These are phyloP conservation scores for Piscicola geometra DNA, from an alignment of 2,888 invertebrate species.

Conservation along the genomic window DNA sequence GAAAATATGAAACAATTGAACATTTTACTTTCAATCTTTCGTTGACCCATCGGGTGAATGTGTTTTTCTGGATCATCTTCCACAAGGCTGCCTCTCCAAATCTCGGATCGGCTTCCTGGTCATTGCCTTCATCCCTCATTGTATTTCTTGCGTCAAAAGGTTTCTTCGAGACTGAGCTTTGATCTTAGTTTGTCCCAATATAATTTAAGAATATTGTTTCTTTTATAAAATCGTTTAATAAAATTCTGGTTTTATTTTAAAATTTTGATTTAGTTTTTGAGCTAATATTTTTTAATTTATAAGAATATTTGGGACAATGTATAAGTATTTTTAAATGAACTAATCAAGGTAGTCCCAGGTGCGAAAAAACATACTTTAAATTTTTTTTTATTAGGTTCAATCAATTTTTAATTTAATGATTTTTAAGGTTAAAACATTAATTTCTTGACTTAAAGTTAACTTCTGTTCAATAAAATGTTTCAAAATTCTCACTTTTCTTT, in stretches of 20 bases:
- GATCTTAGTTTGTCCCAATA: not conserved
- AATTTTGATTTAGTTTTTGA: not conserved
- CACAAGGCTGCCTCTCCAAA: slow-evolving; percentile 84
- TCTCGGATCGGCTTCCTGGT: slow-evolving; percentile 60
- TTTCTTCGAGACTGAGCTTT: too few species aligned
- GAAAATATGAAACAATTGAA: too few species aligned
- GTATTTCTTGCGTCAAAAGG: not conserved
- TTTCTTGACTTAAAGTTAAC: too few species aligned
- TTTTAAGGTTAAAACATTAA: too few species aligned
- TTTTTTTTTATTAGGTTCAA: too few species aligned
- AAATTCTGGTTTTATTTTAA: not conserved
- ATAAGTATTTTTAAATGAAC: too few species aligned
- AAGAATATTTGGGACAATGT: too few species aligned
- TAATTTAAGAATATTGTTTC: not conserved
- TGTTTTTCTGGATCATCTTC: slow-evolving; percentile 89
- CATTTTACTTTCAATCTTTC: slow-evolving; percentile 73
- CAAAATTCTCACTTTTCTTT: not conserved
- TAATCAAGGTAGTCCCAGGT: too few species aligned
- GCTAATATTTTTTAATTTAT: not conserved
- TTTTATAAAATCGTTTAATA: not conserved
- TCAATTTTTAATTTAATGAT: too few species aligned
- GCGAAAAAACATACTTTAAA: too few species aligned
- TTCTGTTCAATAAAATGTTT: too few species aligned
- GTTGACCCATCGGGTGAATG: slow-evolving; percentile 88
- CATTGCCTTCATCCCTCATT: slow-evolving; percentile 4